Percentiles rank a stretch among this genome's conserved stretches.
phyloP scores from a whole-genome alignment of 2,113 vertebrate species.

The Strix aluco region DNA sequence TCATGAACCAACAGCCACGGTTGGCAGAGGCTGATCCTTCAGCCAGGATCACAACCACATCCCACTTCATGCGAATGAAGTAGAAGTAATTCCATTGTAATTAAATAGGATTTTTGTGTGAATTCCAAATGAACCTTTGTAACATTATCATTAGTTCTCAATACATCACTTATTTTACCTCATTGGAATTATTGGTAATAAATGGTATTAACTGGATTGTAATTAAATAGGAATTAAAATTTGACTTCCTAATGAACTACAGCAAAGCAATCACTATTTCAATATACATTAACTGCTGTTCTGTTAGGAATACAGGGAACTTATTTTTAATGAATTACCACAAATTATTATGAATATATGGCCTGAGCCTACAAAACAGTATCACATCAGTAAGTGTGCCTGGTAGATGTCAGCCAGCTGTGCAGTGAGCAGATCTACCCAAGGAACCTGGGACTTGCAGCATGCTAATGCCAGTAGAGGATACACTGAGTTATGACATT shows the following conservation, averaged over 20 bases:
- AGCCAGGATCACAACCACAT: background rate
- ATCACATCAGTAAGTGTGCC: background rate
- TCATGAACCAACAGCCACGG: background rate
- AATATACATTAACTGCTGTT: constrained; percentile 54
- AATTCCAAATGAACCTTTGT: constrained; percentile 69
- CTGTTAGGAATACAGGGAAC: constrained; percentile 51
- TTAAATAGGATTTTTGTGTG: constrained; percentile 54
- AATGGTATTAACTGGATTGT: constrained; percentile 64
- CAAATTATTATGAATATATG: constrained; percentile 46
- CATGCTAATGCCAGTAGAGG: background rate
- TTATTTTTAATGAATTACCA: constrained; percentile 61
- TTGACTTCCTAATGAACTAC: constrained; percentile 71
- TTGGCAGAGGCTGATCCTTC: background rate
- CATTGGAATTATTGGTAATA: constrained; percentile 72
- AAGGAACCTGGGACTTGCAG: background rate
- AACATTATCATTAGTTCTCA: constrained; percentile 66
- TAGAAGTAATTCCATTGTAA: constrained; percentile 48
- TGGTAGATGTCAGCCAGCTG: background rate
- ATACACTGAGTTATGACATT: background rate
- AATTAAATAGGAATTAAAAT: constrained; percentile 78
- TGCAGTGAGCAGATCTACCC: background rate
- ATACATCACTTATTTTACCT: constrained; percentile 54
- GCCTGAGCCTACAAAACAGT: background rate
- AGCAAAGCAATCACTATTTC: constrained; percentile 68
- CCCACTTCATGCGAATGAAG: background rate